Base-by-base conservation (phyloP, 2,113 vertebrate genomes). In the Macroglossus sobrinus region DNA sequence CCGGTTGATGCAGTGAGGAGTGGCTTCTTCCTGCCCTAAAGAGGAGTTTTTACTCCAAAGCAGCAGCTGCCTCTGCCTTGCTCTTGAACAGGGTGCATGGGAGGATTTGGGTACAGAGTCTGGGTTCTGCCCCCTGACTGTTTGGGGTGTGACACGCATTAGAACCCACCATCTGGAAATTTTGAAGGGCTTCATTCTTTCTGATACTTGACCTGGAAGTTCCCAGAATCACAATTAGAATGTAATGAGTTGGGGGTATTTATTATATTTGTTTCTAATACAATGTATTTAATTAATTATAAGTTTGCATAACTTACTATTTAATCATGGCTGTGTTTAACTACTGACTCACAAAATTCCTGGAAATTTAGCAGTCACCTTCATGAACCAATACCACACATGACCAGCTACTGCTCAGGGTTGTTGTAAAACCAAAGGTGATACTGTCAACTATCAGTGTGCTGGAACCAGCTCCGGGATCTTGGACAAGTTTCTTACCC, bases 1-100 rank as follows among this genome's bases (percentile, higher is more conserved):
- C 97, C 97, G 85, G 61, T 82, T 24, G 74, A 59, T 38, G 4
- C 40, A 63, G 95, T 86, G 95, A 91, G 81, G 89, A 93, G 89
- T 7, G 13, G 50, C 63, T 91, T 92, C 91, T 92, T 92, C 76
- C 97, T 57, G 0, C 71, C 68, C 84, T 43, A 12, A 61, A 85
- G 47, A 89, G 63, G 9, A 38, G 38, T 22, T 88, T 97, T 81
- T 61, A 26, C 79, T 92, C 63, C 72, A 88, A 75, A 85, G 79
- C 59, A 79, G 15, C 76, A 66, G 63, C 66, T 68, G 15, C 14
- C 18, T 68, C 30, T 80, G 63, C 45, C 80, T 91, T 86, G 84
- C 35, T 38, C 53, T 43, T 12, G 40, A 33, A 84, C 47, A 53
- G 76, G 24, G 74, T 74, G 50, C 28, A 26, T 4, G 0, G 24